phyloP scores from a whole-genome alignment of 2,888 invertebrate species.

The Branchipolynoe longqiensis region DNA sequence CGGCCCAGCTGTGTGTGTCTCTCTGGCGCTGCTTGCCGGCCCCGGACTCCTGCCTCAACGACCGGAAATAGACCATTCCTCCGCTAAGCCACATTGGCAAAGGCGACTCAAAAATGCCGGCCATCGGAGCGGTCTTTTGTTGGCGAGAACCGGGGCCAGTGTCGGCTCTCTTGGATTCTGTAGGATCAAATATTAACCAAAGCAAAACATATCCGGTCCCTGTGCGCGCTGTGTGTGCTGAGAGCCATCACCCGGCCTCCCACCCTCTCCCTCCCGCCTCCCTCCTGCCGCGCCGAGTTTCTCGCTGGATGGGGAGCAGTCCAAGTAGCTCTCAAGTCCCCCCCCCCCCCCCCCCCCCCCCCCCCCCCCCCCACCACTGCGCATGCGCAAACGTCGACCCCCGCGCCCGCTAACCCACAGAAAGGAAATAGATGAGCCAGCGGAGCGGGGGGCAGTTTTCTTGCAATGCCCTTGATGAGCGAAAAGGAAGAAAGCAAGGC shows the following conservation, averaged over 20 bases:
- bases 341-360: no score
- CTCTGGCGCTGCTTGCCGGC: constrained; percentile 15
- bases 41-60: constrained; percentile 3
- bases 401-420: not conserved
- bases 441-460: constrained; percentile 15
- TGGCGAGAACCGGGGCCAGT: not conserved
- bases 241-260: not conserved
- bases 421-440: constrained; percentile 34
- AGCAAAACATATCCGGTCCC: constrained; percentile 38
- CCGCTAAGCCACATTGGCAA: constrained; percentile 9
- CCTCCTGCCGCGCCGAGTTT: no score
- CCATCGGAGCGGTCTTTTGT: constrained; percentile 4
- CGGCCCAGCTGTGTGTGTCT: no score
- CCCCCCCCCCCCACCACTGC: no score
- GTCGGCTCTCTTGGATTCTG: constrained; percentile 19
- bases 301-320: no score
- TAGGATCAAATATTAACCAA: constrained; percentile 53
- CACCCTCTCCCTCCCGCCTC: not conserved
- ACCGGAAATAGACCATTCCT: constrained; percentile 45
- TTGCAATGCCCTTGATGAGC: not conserved
- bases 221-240: not conserved
- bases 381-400: not conserved
- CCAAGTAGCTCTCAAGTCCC: no score
- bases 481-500: no score
- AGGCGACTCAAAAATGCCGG: constrained; percentile 28